Conservation (phyloP, 2,113 vertebrate species). For the Fregata magnificens region DNA sequence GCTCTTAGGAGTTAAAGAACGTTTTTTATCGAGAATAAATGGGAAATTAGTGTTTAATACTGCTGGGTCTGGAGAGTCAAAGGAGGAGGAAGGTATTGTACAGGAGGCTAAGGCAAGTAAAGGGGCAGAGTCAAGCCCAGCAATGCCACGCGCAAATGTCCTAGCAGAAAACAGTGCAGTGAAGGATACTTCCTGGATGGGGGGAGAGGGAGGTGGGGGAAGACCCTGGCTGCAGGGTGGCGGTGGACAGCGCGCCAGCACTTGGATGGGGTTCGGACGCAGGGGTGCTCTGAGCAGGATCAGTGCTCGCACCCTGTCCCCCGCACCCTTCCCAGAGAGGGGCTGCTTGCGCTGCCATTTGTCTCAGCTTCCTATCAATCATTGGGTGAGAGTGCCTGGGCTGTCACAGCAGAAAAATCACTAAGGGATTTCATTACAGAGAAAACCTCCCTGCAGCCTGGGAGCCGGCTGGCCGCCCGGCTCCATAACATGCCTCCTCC, state of each 20-base stretch:
- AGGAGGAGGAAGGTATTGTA: background rate
- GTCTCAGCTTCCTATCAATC: rapidly evolving
- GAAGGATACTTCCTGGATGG: background rate
- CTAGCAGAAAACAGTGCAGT: background rate
- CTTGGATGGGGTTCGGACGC: rapidly evolving
- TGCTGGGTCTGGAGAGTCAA: background rate
- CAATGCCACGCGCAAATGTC: no score
- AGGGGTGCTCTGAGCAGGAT: background rate
- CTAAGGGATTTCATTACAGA: background rate
- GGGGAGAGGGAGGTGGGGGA: rapidly evolving
- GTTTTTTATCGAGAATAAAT: slow-evolving; percentile 11
- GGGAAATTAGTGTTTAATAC: background rate
- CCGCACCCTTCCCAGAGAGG: background rate
- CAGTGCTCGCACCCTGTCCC: no score
- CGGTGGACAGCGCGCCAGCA: no score
- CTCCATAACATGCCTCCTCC: rapidly evolving
- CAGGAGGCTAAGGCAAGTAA: rapidly evolving
- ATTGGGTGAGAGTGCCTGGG: background rate
- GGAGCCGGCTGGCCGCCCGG: background rate
- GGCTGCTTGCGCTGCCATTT: background rate
- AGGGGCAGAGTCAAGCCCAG: background rate
- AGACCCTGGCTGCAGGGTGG: background rate
- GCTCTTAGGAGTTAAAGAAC: slow-evolving; percentile 40
- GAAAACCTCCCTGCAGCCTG: background rate
- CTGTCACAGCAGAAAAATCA: background rate